These are phyloP conservation scores for Aratinga solstitialis DNA, from an alignment of 2,797 vertebrate species.

Conservation along the genomic window DNA sequence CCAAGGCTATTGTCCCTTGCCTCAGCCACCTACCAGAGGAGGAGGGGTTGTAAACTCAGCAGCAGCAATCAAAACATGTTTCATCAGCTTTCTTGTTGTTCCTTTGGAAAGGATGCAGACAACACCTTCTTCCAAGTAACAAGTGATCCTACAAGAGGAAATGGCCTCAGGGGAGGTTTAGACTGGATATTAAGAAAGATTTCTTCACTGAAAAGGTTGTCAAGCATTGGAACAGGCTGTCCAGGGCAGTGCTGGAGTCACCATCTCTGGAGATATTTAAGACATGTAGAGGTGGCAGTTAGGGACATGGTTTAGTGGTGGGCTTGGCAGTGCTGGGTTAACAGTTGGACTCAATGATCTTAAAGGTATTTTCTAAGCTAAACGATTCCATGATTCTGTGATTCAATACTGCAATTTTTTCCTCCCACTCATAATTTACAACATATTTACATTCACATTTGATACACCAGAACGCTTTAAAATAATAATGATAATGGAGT, in stretches of 20 bases:
- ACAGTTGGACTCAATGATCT: not conserved
- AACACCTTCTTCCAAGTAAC: not conserved
- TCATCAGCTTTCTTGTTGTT: not conserved
- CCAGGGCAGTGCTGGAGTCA: not conserved
- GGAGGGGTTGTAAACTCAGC: not conserved
- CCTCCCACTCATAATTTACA: not conserved
- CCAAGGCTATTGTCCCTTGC: not conserved
- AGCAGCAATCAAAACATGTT: not conserved
- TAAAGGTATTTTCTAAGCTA: not conserved
- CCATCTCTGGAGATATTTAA: not conserved
- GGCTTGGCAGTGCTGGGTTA: not conserved
- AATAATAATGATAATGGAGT: not conserved
- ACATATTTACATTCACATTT: conserved; percentile 27
- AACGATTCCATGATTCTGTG: not conserved
- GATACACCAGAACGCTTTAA: not conserved
- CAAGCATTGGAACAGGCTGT: not conserved
- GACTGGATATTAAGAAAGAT: not conserved
- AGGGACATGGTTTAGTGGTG: not conserved
- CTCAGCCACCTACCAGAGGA: not conserved
- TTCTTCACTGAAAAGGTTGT: rapidly evolving
- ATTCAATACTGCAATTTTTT: not conserved
- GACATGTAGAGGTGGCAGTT: not conserved
- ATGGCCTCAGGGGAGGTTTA: not conserved
- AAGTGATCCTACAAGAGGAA: not conserved
- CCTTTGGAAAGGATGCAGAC: not conserved